These are phyloP conservation scores for Prolemur simus DNA, from an alignment of 2,113 vertebrate genomes.

Conservation along the genomic window DNA sequence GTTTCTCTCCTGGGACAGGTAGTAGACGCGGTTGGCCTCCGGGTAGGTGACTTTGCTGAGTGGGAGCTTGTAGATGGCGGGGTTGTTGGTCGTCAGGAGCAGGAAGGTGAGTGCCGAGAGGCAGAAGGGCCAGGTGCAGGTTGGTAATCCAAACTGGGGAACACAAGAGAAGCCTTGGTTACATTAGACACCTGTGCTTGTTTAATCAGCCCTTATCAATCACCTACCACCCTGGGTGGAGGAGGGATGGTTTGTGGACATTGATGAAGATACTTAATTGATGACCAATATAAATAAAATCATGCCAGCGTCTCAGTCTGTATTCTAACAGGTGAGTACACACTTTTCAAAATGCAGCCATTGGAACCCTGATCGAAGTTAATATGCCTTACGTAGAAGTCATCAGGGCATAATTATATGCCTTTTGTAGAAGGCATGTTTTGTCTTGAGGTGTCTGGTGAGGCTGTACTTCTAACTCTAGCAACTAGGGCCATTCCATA, in stretches of 20 bases:
- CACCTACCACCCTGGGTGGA: not conserved
- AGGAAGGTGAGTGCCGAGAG: conserved; percentile 94
- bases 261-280: not conserved
- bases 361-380: too few relatives aligned
- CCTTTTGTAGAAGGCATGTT: not conserved
- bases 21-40: conserved; percentile 92
- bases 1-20: conserved; percentile 75
- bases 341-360: not conserved
- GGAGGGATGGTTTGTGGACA: not conserved
- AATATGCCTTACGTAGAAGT: not conserved
- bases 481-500: not conserved
- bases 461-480: not conserved
- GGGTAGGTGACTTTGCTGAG: conserved; percentile 94
- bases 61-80: conserved; percentile 90
- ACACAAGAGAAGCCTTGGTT: not conserved
- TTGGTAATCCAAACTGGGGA: conserved; percentile 91
- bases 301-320: not conserved
- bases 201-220: not conserved
- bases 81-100: conserved; percentile 88
- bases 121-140: conserved; percentile 98
- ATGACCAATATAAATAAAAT: not conserved
- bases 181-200: not conserved
- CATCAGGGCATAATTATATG: not conserved
- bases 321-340: not conserved
- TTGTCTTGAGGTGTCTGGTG: not conserved